Percentiles rank a stretch among this genome's conserved stretches.
These are phyloP conservation scores for Plutomurus gul DNA, from an alignment of 1,140 invertebrate genomes.

Conservation along the genomic window DNA sequence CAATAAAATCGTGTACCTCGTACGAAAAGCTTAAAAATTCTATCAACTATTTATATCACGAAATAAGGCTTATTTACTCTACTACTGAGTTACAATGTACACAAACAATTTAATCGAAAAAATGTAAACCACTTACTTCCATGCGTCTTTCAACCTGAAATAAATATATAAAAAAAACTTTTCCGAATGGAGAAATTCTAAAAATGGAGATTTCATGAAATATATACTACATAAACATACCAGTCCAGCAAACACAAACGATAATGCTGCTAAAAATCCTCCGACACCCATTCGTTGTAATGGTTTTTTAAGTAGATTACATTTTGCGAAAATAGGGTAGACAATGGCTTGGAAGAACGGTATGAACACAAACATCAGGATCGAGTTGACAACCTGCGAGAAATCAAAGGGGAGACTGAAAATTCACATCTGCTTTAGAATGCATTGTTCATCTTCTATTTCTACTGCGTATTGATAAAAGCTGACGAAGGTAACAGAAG, in stretches of 20 bases:
- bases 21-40: no score
- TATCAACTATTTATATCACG: no score
- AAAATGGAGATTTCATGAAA: no score
- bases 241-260: slow-evolving; percentile 65
- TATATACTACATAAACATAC: no score
- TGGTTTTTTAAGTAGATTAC: slow-evolving; percentile 57
- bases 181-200: no score
- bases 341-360: slow-evolving; percentile 64
- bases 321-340: slow-evolving; percentile 57
- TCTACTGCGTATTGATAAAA: slow-evolving; percentile 64
- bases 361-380: slow-evolving; percentile 65
- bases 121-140: neutral
- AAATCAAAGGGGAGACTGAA: neutral
- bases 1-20: no score
- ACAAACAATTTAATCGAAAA: neutral
- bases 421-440: neutral
- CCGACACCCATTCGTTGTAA: slow-evolving; percentile 66
- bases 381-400: slow-evolving; percentile 59
- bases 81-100: no score
- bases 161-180: no score
- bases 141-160: slow-evolving; percentile 4
- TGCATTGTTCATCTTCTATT: no score
- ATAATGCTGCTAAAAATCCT: slow-evolving; percentile 63
- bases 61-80: no score
- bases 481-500: slow-evolving; percentile 84